These are phyloP conservation scores for Leuctra nigra DNA, from an alignment of 2,888 invertebrate species.

Conservation along the genomic window DNA sequence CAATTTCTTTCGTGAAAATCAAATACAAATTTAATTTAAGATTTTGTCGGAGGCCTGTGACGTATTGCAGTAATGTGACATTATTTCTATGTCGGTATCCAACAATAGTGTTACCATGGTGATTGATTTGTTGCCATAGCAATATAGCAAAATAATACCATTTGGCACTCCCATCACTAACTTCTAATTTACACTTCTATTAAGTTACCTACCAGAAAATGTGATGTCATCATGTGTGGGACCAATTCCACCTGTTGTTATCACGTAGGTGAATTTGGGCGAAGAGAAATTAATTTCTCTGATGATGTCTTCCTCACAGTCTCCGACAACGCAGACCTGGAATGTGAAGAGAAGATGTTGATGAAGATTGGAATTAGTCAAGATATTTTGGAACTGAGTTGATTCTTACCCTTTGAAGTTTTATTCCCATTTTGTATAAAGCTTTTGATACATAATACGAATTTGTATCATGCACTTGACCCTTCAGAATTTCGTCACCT, in stretches of 20 bases:
- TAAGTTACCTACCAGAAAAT: conserved; percentile 49
- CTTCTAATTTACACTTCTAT: neutral
- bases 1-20: too few relatives aligned
- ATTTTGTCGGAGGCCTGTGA: too few relatives aligned
- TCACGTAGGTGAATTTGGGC: conserved; percentile 52
- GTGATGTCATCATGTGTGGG: conserved; percentile 75
- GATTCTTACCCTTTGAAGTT: conserved; percentile 47
- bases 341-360: neutral
- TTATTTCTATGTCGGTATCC: too few relatives aligned
- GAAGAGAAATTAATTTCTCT: conserved; percentile 57
- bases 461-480: conserved; percentile 62
- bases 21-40: too few relatives aligned
- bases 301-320: conserved; percentile 55
- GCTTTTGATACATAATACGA: conserved; percentile 54
- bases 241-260: conserved; percentile 71
- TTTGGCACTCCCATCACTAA: neutral
- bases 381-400: neutral
- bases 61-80: too few relatives aligned
- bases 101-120: too few relatives aligned
- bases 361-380: neutral
- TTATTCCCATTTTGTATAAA: conserved; percentile 55
- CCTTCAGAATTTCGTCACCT: conserved; percentile 72
- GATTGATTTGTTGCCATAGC: neutral
- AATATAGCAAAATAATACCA: neutral
- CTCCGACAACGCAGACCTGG: conserved; percentile 52